Evolutionary conservation across 2,888 invertebrate species (phyloP).

Genomic region (Petrophora chlorosata): DNA sequence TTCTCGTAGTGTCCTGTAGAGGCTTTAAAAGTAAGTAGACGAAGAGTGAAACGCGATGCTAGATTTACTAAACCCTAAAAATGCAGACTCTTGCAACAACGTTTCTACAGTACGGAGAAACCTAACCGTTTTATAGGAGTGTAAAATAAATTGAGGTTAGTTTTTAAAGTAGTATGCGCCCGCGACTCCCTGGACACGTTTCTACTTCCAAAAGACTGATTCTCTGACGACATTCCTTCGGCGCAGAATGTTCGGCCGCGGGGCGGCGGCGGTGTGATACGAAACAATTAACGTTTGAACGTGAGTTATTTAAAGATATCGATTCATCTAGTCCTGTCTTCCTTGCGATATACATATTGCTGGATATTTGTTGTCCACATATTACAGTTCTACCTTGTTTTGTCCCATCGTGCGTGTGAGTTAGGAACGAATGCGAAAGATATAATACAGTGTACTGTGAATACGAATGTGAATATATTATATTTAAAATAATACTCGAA

Average conservation of each 20-base stretch:
- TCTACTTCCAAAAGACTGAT: slow-evolving; percentile 55
- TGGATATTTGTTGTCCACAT: slow-evolving; percentile 33
- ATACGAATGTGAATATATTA: slow-evolving; percentile 23
- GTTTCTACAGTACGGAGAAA: slow-evolving; percentile 5
- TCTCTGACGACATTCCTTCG: slow-evolving; percentile 57
- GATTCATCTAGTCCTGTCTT: slow-evolving; percentile 72
- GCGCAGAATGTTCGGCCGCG: slow-evolving; percentile 23
- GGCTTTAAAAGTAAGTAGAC: slow-evolving; percentile 2
- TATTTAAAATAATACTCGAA: slow-evolving; percentile 32
- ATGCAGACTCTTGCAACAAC: slow-evolving; percentile 4
- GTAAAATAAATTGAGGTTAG: slow-evolving; percentile 19
- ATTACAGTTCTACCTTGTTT: slow-evolving; percentile 30
- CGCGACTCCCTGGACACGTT: slow-evolving; percentile 27
- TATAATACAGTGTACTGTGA: slow-evolving; percentile 23
- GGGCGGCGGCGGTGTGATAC: slow-evolving; percentile 35
- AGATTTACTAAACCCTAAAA: not conserved
- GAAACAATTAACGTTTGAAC: slow-evolving; percentile 36
- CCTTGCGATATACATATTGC: slow-evolving; percentile 48
- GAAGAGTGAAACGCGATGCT: not conserved
- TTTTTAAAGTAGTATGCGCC: slow-evolving; percentile 10
- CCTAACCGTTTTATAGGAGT: slow-evolving; percentile 16
- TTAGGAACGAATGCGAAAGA: slow-evolving; percentile 29
- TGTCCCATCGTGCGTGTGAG: slow-evolving; percentile 28
- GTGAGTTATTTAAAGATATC: slow-evolving; percentile 40
- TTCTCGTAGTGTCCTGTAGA: slow-evolving; percentile 10